Conservation (phyloP, 2,888 invertebrate species). For the Hirtodrosophila confusa region DNA sequence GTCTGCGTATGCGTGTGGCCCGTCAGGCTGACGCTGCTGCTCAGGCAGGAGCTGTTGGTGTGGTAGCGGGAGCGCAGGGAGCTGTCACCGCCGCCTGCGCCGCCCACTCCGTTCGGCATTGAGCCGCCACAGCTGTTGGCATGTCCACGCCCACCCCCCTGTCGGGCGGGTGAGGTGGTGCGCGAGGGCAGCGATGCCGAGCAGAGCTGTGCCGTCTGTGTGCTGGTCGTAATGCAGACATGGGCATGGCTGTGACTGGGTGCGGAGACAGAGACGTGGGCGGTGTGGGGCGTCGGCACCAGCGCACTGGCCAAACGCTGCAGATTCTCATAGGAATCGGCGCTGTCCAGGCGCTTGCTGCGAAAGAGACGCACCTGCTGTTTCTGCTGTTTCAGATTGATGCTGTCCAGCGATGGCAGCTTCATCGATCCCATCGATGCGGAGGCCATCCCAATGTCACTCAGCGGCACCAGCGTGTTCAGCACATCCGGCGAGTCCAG, state of each 20-base stretch:
- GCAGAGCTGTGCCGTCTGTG: slow-evolving; percentile 55
- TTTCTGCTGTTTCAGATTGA: slow-evolving; percentile 80
- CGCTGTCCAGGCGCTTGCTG: slow-evolving; percentile 78
- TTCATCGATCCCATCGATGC: slow-evolving; percentile 84
- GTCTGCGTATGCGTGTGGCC: slow-evolving; percentile 59
- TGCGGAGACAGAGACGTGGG: slow-evolving; percentile 43
- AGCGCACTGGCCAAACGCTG: slow-evolving; percentile 83
- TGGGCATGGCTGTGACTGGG: slow-evolving; percentile 15
- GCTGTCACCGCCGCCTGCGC: slow-evolving; percentile 29
- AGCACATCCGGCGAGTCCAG: slow-evolving; percentile 91
- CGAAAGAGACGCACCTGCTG: slow-evolving; percentile 83
- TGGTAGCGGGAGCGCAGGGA: slow-evolving; percentile 57
- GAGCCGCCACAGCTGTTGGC: slow-evolving; percentile 48
- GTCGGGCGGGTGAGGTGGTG: slow-evolving; percentile 72
- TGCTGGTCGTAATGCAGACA: slow-evolving; percentile 44
- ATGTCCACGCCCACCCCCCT: slow-evolving; percentile 27
- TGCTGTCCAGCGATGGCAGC: slow-evolving; percentile 84
- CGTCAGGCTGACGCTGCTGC: slow-evolving; percentile 80
- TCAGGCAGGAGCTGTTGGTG: slow-evolving; percentile 76
- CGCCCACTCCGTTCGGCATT: slow-evolving; percentile 52
- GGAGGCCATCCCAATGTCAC: slow-evolving; percentile 83
- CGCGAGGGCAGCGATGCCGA: slow-evolving; percentile 71
- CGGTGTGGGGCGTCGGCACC: slow-evolving; percentile 49
- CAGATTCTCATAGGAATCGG: slow-evolving; percentile 83
- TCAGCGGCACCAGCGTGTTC: slow-evolving; percentile 83